These are phyloP conservation scores for Lithobates pipiens DNA, from an alignment of 2,797 vertebrate species.

Conservation along the genomic window DNA sequence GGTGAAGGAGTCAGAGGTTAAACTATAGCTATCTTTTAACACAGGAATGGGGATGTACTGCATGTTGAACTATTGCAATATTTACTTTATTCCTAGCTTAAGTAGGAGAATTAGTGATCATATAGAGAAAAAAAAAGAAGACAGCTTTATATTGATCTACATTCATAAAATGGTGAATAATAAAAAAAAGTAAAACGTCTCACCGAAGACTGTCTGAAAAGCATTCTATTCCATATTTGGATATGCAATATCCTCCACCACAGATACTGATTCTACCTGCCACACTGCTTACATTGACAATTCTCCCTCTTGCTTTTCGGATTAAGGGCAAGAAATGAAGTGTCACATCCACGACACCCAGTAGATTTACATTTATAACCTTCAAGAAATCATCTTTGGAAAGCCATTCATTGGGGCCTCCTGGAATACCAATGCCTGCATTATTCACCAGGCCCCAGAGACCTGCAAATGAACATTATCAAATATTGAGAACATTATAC, in stretches of 20 bases:
- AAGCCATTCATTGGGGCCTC: conserved; percentile 69
- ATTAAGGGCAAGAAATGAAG: conserved; percentile 69
- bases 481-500: too few relatives aligned
- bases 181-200: conserved; percentile 14
- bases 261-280: conserved; percentile 63
- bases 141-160: too few relatives aligned
- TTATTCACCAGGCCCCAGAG: conserved; percentile 73
- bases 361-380: conserved; percentile 69
- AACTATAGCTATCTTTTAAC: too few relatives aligned
- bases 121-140: too few relatives aligned
- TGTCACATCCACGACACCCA: conserved; percentile 70
- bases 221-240: conserved; percentile 71
- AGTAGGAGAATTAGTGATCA: too few relatives aligned
- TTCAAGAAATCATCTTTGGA: conserved; percentile 68
- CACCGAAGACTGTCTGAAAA: conserved; percentile 72
- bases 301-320: conserved; percentile 68
- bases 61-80: too few relatives aligned
- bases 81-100: too few relatives aligned
- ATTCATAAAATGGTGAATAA: neutral
- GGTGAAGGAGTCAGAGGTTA: too few relatives aligned
- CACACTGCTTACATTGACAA: conserved; percentile 70
- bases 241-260: conserved; percentile 70
- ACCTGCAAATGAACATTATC: conserved; percentile 52
- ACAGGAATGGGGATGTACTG: too few relatives aligned
- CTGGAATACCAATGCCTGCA: conserved; percentile 66